A percentile compares a stretch with the other conserved stretches of the same genome.
phyloP scores from a whole-genome alignment of 2,888 invertebrate genomes.

The Epinotia ramella region DNA sequence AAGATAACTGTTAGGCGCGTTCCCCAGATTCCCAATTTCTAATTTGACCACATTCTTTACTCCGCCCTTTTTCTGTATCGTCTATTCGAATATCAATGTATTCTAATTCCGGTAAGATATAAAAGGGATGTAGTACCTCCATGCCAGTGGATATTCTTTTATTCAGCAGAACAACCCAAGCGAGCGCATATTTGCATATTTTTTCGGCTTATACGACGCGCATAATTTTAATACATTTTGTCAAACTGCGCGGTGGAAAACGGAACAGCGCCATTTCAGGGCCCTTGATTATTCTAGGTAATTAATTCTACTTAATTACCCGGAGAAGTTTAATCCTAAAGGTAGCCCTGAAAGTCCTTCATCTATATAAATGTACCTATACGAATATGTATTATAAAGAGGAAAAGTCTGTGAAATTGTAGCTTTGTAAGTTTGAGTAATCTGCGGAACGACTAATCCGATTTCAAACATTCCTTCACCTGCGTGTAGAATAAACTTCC shows the following conservation, averaged over 20 bases:
- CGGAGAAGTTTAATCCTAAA: not conserved
- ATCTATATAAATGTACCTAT: not conserved
- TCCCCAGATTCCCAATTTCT: slow-evolving; percentile 21
- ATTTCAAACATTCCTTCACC: no score
- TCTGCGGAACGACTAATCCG: no score
- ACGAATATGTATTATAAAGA: no score
- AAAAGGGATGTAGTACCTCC: slow-evolving; percentile 40
- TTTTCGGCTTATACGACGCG: slow-evolving; percentile 37
- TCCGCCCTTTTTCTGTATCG: slow-evolving; percentile 43
- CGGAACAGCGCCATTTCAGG: not conserved
- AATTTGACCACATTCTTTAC: slow-evolving; percentile 43
- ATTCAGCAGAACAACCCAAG: slow-evolving; percentile 42
- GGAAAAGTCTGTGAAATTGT: no score
- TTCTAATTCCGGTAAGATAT: slow-evolving; percentile 40
- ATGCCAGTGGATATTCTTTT: slow-evolving; percentile 42
- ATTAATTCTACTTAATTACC: slow-evolving; percentile 24
- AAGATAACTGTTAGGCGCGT: slow-evolving; percentile 15
- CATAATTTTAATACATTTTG: slow-evolving; percentile 44
- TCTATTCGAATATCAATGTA: slow-evolving; percentile 44
- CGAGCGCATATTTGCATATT: slow-evolving; percentile 46
- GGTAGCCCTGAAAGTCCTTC: not conserved
- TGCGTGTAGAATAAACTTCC: no score
- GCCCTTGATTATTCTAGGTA: slow-evolving; percentile 21
- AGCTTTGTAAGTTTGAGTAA: no score
- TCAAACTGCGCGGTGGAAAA: slow-evolving; percentile 11